Evolutionary conservation across 2,113 vertebrate species (phyloP), one percentile per base, ranked within the genome.

Genomic region (Anarrhichthys ocellatus): DNA sequence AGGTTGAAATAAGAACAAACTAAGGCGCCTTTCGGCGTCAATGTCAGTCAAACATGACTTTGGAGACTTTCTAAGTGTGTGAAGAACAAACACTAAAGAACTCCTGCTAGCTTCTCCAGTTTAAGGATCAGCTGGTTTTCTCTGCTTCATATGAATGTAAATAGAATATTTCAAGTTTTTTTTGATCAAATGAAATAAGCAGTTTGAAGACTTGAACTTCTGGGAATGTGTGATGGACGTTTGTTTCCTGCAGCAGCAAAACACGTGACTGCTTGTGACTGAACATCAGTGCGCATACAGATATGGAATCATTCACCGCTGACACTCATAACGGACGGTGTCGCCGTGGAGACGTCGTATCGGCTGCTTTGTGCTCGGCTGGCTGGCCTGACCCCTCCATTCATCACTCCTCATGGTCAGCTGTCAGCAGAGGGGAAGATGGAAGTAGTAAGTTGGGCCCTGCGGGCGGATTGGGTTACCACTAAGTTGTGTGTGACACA

Each of bases 391-490:
- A 90, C 88, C 88, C 64, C 40, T 66, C 88, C 90, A 92, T 93
- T 91, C 91, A 94, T 88, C 90, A 91, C 78, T 83, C 65, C 81
- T 64, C 86, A 81, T 71, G 89, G 91, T 94, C 91, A 92, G 92
- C 91, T 93, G 91, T 92, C 88, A 91, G 89, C 88, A 6, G 67
- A 80, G 62, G 84, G 71, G 80, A 81, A 79, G 81, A 87, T 91
- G 91, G 92, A 76, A 87, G 89, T 85, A 89, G 91, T 93, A 90
- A 88, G 64, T 38, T 73, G 87, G 88, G 89, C 83, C 83, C 87
- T 20, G 87, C 32, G 24, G 83, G 80, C 59, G 38, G 87, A 79
- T 92, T 18, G 7, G 38, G 80, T 93, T 93, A 78, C 93, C 90
- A 91, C 88, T 89, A 85, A 90, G 92, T 82, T 84, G 87, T 87